Conservation (phyloP, 2,888 invertebrate genomes). For the Incurvaria masculella region DNA sequence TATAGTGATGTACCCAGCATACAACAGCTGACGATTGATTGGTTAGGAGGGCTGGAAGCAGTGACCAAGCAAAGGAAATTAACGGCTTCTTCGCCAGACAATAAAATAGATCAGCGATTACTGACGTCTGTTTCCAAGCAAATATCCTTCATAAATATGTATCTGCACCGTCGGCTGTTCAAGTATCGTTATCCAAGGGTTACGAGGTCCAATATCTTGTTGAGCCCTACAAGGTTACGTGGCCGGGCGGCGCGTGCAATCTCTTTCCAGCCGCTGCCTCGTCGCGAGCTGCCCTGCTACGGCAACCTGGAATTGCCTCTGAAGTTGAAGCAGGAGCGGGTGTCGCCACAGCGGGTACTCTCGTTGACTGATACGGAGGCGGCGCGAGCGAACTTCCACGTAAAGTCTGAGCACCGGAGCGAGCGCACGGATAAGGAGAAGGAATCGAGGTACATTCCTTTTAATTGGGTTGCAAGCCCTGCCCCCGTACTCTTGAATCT, state of each 20-base stretch:
- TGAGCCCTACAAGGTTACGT: conserved; percentile 33
- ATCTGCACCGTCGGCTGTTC: conserved; percentile 39
- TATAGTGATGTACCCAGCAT: conserved; percentile 6
- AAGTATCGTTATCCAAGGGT: conserved; percentile 47
- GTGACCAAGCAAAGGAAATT: conserved; percentile 38
- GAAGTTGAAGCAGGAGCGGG: conserved; percentile 40
- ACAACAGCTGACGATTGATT: conserved; percentile 25
- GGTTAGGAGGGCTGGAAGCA: conserved; percentile 33
- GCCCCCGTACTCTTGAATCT: no score
- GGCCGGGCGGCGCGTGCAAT: conserved; percentile 37
- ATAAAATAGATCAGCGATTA: conserved; percentile 37
- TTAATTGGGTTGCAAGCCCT: no score
- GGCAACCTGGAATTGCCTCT: conserved; percentile 46
- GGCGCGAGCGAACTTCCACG: conserved; percentile 17
- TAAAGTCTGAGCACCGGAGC: background rate
- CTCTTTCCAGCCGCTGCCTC: conserved; percentile 38
- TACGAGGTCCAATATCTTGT: conserved; percentile 39
- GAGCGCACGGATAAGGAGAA: background rate
- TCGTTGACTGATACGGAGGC: conserved; percentile 27
- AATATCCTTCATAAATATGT: conserved; percentile 39
- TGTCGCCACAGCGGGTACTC: conserved; percentile 27
- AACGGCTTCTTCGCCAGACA: conserved; percentile 27
- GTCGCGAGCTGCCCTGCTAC: conserved; percentile 44
- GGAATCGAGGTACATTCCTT: background rate
- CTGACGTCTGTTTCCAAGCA: conserved; percentile 46